phyloP scores from a whole-genome alignment of 2,888 invertebrate species.

The Dorcus parallelipipedus region DNA sequence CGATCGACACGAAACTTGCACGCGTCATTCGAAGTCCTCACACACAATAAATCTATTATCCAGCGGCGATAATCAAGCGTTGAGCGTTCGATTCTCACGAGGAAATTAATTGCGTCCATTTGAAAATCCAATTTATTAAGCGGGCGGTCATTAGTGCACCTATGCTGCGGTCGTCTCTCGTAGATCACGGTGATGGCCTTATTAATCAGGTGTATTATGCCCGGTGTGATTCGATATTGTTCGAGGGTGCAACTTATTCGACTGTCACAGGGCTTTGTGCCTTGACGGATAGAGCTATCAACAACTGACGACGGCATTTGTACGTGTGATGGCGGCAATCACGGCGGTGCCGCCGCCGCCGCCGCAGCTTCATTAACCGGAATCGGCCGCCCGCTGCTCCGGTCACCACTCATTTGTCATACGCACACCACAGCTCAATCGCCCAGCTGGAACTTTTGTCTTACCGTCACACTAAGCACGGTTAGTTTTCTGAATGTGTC shows the following conservation, averaged over 20 bases:
- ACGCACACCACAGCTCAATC: constrained; percentile 33
- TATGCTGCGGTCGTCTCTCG: constrained; percentile 3
- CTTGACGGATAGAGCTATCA: constrained; percentile 47
- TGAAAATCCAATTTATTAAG: neutral
- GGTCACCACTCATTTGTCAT: constrained; percentile 48
- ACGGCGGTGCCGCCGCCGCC: constrained; percentile 29
- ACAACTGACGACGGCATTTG: constrained; percentile 44
- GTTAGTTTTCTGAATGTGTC: constrained; percentile 2
- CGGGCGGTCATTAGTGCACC: neutral
- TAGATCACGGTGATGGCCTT: constrained; percentile 27
- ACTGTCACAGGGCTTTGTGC: constrained; percentile 40
- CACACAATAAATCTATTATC: too few relatives aligned
- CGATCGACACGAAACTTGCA: too few relatives aligned
- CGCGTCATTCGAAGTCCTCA: too few relatives aligned
- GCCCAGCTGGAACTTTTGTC: constrained; percentile 30
- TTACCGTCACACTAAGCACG: constrained; percentile 10
- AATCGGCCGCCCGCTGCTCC: constrained; percentile 39
- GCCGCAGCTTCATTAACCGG: constrained; percentile 41
- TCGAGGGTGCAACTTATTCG: constrained; percentile 36
- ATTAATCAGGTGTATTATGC: constrained; percentile 40
- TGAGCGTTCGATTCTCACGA: too few relatives aligned
- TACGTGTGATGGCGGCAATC: constrained; percentile 42
- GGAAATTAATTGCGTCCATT: neutral
- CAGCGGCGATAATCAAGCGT: too few relatives aligned
- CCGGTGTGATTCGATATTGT: constrained; percentile 38